Evolutionary conservation across 2,888 invertebrate species (phyloP).

Genomic region (Mythimna pallens): DNA sequence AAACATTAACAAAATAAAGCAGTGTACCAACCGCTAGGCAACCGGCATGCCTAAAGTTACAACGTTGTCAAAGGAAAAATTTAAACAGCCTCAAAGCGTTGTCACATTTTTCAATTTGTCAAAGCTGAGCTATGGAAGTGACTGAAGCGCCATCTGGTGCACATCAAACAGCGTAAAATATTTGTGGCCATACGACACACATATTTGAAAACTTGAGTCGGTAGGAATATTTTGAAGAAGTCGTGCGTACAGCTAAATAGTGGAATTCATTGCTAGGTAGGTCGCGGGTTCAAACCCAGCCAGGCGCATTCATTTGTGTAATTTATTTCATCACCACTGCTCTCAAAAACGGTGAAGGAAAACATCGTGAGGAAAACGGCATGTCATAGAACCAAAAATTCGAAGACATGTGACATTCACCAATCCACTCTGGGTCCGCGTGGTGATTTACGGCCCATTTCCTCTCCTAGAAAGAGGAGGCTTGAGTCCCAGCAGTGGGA

Average conservation of each 20-base stretch:
- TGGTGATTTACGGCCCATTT: too few relatives aligned
- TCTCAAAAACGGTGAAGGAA: too few relatives aligned
- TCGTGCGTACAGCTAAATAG: background rate
- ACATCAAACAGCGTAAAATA: conserved; percentile 41
- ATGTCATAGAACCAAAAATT: too few relatives aligned
- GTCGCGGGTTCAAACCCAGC: too few relatives aligned
- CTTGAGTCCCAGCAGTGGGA: too few relatives aligned
- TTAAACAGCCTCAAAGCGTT: conserved; percentile 53
- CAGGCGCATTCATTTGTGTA: too few relatives aligned
- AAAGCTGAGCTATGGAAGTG: conserved; percentile 56
- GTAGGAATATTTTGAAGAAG: conserved; percentile 13
- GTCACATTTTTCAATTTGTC: conserved; percentile 66
- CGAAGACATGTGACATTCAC: too few relatives aligned
- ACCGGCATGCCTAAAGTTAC: conserved; percentile 58
- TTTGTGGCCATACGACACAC: conserved; percentile 31
- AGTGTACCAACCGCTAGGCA: conserved; percentile 33
- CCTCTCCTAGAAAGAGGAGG: too few relatives aligned
- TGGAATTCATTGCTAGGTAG: too few relatives aligned
- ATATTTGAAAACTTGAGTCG: conserved; percentile 22
- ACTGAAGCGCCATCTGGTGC: conserved; percentile 30
- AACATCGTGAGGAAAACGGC: too few relatives aligned
- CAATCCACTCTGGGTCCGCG: too few relatives aligned
- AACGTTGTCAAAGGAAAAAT: conserved; percentile 70
- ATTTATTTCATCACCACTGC: too few relatives aligned
- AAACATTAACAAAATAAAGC: conserved; percentile 34